These are phyloP conservation scores for Clepsis dumicolana DNA, from an alignment of 2,888 invertebrate genomes.

Conservation along the genomic window DNA sequence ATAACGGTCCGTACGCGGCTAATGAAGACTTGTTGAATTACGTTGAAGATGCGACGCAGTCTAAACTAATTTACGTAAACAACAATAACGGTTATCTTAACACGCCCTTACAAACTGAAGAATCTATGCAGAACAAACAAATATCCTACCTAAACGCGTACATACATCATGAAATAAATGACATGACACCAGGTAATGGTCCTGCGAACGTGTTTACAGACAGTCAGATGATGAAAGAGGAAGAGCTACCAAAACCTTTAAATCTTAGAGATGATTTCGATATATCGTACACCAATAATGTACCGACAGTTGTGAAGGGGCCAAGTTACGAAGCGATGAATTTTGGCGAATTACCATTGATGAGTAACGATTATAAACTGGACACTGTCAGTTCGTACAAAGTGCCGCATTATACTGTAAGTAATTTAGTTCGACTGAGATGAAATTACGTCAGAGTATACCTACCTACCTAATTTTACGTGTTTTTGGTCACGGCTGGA, in stretches of 20 bases:
- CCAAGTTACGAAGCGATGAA: constrained; percentile 68
- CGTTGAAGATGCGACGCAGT: constrained; percentile 41
- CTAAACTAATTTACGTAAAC: constrained; percentile 34
- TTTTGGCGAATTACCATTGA: constrained; percentile 73
- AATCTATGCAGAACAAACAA: constrained; percentile 50
- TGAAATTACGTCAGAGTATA: not conserved
- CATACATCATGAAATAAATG: constrained; percentile 52
- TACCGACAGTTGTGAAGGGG: constrained; percentile 61
- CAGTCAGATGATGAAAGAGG: constrained; percentile 56
- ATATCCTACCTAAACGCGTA: constrained; percentile 50
- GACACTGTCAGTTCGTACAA: constrained; percentile 75
- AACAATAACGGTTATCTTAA: constrained; percentile 43
- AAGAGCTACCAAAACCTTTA: constrained; percentile 64
- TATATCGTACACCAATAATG: constrained; percentile 67
- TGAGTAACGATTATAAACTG: constrained; percentile 73
- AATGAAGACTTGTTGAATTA: constrained; percentile 36
- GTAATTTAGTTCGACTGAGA: constrained; percentile 53
- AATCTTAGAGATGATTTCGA: constrained; percentile 71
- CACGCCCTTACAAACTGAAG: constrained; percentile 51
- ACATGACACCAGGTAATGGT: constrained; percentile 31
- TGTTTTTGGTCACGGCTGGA: too few species aligned
- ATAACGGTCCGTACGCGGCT: constrained; percentile 23
- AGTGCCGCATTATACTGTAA: constrained; percentile 81
- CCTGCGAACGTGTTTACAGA: constrained; percentile 50
- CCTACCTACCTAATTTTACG: not conserved